Base-by-base conservation (phyloP, 2,113 vertebrate species). In the Rhodinocichla rosea region DNA sequence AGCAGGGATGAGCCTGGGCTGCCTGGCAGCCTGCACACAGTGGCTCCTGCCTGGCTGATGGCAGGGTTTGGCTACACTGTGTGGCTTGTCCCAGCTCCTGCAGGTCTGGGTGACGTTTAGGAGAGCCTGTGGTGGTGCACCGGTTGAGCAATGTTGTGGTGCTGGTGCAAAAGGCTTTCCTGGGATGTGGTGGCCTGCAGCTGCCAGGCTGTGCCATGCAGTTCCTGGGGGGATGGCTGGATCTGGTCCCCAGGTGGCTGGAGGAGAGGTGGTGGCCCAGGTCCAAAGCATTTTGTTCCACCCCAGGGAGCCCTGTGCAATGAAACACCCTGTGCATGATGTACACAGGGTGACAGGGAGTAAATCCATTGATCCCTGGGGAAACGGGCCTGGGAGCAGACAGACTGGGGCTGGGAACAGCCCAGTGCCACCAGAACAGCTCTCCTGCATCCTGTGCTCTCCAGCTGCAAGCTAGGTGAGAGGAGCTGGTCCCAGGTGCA, bases 301-400 rank as follows among this genome's bases (percentile, higher is more conserved):
- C 30, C 33, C 24, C 1, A 1, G 30, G 27, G 30, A 83, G 5
- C 4, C 39, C 35, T 1, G 0, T 35, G 30, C 0, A 1, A 33
- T 18, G 39, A 45, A 86, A 47, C 21, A 52, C 8, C 10, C 22
- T 0, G 0, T 3, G 3, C 2, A 0, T 0, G 3, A 40, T 11
- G n/a, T 3, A 6, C 28, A 6, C 3, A 7, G 32, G 24, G 21
- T 65, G 39, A 15, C 15, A 63, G 13, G 15, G 45, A 10, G 27
- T 27, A 32, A 56, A 4, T 8, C n/a, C 4, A 1, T 13, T 0
- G 1, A 11, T 55, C 71, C 45, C 64, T 2, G 3, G 17, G 60
- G 40, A 63, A 65, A 13, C 40, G 37, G 42, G 59, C 57, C 53
- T 26, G 50, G 50, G 24, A 74, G 22, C 32, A 70, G 37, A 15